A percentile compares a stretch with the other conserved stretches of the same genome.
Conservation (phyloP, 2,797 vertebrate species). For the Rhabdophis nuchalis region DNA sequence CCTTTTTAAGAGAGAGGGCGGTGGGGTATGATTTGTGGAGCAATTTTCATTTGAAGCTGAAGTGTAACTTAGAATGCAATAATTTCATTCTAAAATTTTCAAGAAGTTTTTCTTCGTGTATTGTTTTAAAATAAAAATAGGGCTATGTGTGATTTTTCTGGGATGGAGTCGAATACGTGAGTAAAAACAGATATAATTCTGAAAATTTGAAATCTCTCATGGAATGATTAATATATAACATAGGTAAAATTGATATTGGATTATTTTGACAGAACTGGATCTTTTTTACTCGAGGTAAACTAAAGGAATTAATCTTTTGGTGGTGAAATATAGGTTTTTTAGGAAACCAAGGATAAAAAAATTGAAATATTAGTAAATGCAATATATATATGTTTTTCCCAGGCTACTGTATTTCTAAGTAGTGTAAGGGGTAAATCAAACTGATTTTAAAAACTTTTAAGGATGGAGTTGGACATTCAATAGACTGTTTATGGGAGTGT, state of each 20-base stretch:
- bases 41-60: slow-evolving; percentile 27
- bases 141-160: neutral
- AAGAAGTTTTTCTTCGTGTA: neutral
- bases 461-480: slow-evolving; percentile 1
- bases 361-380: slow-evolving; percentile 15
- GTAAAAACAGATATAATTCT: slow-evolving; percentile 11
- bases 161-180: neutral
- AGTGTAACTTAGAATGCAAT: slow-evolving; percentile 32
- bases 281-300: slow-evolving; percentile 16
- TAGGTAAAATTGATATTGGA: slow-evolving; percentile 32
- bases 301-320: slow-evolving; percentile 40
- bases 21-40: slow-evolving; percentile 10
- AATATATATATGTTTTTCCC: slow-evolving; percentile 27
- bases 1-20: neutral
- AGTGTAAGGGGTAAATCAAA: slow-evolving; percentile 34
- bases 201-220: slow-evolving; percentile 31
- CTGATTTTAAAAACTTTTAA: slow-evolving; percentile 24
- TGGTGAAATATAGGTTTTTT: slow-evolving; percentile 31
- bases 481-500: slow-evolving; percentile 24
- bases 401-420: slow-evolving; percentile 11
- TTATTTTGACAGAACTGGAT: neutral
- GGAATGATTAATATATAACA: slow-evolving; percentile 21
- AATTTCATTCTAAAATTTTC: slow-evolving; percentile 9
- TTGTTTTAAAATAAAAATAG: neutral
- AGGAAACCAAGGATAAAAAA: neutral